Conservation (phyloP, 2,797 vertebrate genomes). For the Aldrovandia affinis region DNA sequence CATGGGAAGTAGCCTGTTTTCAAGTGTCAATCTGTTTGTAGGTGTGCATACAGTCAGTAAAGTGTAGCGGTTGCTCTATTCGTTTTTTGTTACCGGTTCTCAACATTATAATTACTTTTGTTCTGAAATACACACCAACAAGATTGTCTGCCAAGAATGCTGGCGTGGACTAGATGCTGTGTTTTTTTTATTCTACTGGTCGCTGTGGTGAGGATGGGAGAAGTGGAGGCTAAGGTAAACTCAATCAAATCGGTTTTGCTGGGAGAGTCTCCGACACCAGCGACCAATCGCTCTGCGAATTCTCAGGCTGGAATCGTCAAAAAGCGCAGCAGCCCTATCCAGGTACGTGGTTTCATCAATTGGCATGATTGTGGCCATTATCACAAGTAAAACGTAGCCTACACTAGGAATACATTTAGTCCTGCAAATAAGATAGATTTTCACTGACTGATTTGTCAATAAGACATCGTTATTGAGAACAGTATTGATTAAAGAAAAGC, state of each 20-base stretch:
- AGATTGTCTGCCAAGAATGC: slow-evolving; percentile 74
- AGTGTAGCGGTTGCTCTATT: background rate
- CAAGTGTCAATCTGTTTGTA: slow-evolving; percentile 24
- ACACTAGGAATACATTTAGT: background rate
- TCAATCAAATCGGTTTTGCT: slow-evolving; percentile 87
- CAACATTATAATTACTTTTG: background rate
- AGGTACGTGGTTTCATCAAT: slow-evolving; percentile 69
- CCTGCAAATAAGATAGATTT: background rate
- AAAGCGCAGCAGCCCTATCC: slow-evolving; percentile 83
- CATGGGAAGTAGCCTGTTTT: background rate
- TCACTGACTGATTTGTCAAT: too few species aligned
- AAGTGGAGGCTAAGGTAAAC: slow-evolving; percentile 86
- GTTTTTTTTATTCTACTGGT: slow-evolving; percentile 84
- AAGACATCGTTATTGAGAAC: background rate
- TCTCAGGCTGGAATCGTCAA: slow-evolving; percentile 76
- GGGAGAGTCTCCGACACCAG: slow-evolving; percentile 80
- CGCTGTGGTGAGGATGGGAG: slow-evolving; percentile 82
- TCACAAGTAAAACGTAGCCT: background rate
- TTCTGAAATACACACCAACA: background rate
- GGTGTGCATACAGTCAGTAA: background rate
- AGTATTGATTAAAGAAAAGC: background rate
- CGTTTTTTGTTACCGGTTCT: background rate
- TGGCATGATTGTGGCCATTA: too few species aligned
- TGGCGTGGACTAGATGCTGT: slow-evolving; percentile 80
- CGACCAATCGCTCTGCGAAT: slow-evolving; percentile 76